Conservation (phyloP, 2,888 invertebrate species). For the Agriopis leucophaearia region DNA sequence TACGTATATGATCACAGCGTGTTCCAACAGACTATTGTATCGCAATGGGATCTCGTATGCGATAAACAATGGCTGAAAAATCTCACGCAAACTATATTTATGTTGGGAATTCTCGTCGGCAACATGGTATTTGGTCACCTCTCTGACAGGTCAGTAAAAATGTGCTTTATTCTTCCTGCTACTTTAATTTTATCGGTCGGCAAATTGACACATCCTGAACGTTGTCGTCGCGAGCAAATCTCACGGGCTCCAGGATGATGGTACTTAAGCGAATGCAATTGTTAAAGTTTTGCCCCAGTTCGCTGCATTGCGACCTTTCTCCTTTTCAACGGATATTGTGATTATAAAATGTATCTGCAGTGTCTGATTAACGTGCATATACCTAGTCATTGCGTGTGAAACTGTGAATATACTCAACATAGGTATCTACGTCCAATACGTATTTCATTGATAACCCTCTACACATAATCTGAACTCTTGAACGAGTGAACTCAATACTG, state of each 20-base stretch:
- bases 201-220: conserved; percentile 74
- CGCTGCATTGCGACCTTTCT: conserved; percentile 39
- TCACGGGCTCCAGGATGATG: conserved; percentile 62
- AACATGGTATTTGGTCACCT: conserved; percentile 91
- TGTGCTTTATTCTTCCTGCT: background rate
- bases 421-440: background rate
- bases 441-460: conserved; percentile 35
- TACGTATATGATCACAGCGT: conserved; percentile 88
- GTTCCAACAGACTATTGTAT: conserved; percentile 90
- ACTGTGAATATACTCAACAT: background rate
- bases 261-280: conserved; percentile 63
- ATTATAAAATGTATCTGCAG: background rate
- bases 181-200: conserved; percentile 43
- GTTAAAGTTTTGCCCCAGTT: conserved; percentile 48
- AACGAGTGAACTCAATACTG: conserved; percentile 38
- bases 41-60: conserved; percentile 92
- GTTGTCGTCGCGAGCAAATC: conserved; percentile 47
- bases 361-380: background rate
- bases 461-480: conserved; percentile 36
- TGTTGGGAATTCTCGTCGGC: conserved; percentile 92
- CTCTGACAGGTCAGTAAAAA: conserved; percentile 89
- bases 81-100: conserved; percentile 92
- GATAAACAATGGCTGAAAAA: conserved; percentile 88
- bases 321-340: conserved; percentile 20
- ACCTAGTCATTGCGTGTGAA: background rate